These are phyloP conservation scores for Silurus asotus DNA, from an alignment of 2,113 vertebrate genomes.

Conservation along the genomic window DNA sequence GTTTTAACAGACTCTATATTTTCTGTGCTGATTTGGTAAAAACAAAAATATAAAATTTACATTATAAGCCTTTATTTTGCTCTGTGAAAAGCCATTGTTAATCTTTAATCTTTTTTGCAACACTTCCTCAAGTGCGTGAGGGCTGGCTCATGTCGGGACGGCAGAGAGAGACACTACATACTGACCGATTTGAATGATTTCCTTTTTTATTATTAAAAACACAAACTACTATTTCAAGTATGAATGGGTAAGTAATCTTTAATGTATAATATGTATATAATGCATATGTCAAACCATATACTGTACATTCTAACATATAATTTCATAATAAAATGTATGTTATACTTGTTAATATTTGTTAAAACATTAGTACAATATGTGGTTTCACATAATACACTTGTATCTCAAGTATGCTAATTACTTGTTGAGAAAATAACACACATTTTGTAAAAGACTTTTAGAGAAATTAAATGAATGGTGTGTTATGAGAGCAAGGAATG, in stretches of 20 bases:
- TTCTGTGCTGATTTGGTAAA: not conserved
- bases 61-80: not conserved
- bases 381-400: not conserved
- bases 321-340: not conserved
- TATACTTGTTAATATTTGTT: not conserved
- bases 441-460: not conserved
- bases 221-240: not conserved
- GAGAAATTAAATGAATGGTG: not conserved
- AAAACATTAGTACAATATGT: not conserved
- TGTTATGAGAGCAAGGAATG: not conserved
- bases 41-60: not conserved
- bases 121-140: slow-evolving; percentile 36
- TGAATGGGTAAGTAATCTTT: not conserved
- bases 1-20: not conserved
- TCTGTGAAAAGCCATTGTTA: slow-evolving; percentile 1
- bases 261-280: not conserved
- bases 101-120: slow-evolving; percentile 31
- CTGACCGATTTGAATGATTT: not conserved
- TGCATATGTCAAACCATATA: not conserved
- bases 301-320: no score
- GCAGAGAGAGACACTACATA: slow-evolving; percentile 10
- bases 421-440: not conserved
- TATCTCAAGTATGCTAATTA: not conserved
- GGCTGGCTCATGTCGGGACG: not conserved
- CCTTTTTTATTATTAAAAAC: not conserved